Conservation (phyloP, 2,797 vertebrate genomes). For the Scarus forsteni region DNA sequence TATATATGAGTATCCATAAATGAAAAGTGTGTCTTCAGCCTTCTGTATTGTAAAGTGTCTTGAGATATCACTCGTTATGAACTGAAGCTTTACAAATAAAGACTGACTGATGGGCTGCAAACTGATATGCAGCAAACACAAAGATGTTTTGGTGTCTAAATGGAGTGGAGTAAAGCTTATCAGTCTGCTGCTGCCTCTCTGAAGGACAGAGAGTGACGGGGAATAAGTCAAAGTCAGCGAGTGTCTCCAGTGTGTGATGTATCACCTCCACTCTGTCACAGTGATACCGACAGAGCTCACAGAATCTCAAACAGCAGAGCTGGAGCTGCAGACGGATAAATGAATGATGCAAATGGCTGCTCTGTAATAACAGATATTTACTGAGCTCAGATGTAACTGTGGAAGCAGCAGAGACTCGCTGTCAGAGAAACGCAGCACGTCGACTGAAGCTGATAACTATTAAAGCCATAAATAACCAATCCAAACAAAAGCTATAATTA, state of each 20-base stretch:
- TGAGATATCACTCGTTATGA: too few relatives aligned
- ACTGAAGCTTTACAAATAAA: too few relatives aligned
- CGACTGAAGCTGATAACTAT: too few relatives aligned
- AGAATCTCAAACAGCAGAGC: slow-evolving; percentile 14
- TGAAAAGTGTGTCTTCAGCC: too few relatives aligned
- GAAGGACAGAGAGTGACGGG: slow-evolving; percentile 18
- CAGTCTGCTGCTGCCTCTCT: slow-evolving; percentile 1
- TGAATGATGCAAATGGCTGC: slow-evolving; percentile 1
- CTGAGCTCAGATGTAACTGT: neutral
- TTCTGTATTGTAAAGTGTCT: too few relatives aligned
- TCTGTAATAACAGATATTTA: slow-evolving; percentile 3
- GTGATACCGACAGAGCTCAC: slow-evolving; percentile 13
- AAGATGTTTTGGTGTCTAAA: slow-evolving; percentile 13
- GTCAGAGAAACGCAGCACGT: too few relatives aligned
- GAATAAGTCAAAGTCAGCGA: slow-evolving; percentile 18
- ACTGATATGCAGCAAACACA: slow-evolving; percentile 1
- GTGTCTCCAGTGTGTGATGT: slow-evolving; percentile 22
- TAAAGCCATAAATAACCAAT: too few relatives aligned
- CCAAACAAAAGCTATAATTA: too few relatives aligned
- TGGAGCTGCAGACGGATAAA: neutral
- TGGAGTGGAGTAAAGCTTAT: slow-evolving; percentile 11
- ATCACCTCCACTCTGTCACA: slow-evolving; percentile 20
- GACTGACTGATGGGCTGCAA: neutral
- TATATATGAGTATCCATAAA: too few relatives aligned
- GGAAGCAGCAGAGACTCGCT: too few relatives aligned